A percentile compares a stretch with the other conserved stretches of the same genome.
phyloP scores from a whole-genome alignment of 2,888 invertebrate species.

The Chymomyza amoena region DNA sequence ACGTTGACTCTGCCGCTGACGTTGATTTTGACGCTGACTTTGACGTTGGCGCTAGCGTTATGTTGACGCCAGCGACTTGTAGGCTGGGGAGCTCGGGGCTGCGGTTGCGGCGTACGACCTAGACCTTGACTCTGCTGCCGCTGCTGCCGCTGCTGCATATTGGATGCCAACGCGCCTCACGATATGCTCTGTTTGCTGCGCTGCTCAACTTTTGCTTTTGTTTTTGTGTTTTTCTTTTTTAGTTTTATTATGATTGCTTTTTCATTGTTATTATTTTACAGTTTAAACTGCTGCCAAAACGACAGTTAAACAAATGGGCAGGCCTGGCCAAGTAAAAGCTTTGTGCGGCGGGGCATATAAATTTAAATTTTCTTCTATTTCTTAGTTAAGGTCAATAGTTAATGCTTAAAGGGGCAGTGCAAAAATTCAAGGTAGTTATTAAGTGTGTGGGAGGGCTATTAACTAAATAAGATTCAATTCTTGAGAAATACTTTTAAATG shows the following conservation, averaged over 20 bases:
- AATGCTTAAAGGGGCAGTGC: neutral
- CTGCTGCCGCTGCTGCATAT: constrained; percentile 10
- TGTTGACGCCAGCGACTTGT: neutral
- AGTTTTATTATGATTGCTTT: neutral
- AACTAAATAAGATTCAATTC: neutral
- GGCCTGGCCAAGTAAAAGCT: neutral
- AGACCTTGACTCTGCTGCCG: constrained; percentile 57
- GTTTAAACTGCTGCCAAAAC: neutral
- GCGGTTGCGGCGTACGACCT: constrained; percentile 45
- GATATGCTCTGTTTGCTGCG: constrained; percentile 53
- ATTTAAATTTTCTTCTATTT: neutral
- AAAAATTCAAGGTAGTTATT: neutral
- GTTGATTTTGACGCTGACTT: neutral
- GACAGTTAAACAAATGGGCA: neutral
- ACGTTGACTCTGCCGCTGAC: constrained; percentile 1
- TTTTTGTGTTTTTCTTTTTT: constrained; percentile 20
- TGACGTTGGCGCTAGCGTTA: constrained; percentile 11
- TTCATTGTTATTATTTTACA: neutral
- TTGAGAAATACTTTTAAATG: neutral
- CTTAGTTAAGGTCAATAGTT: neutral
- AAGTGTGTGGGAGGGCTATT: neutral
- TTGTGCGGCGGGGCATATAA: neutral
- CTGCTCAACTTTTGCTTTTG: constrained; percentile 17
- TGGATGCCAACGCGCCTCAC: constrained; percentile 11
- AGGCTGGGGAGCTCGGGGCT: constrained; percentile 1